Evolutionary conservation across 2,113 vertebrate species (phyloP), one percentile per base, ranked within the genome.

Genomic region (Dolichallabes microphthalmus): DNA sequence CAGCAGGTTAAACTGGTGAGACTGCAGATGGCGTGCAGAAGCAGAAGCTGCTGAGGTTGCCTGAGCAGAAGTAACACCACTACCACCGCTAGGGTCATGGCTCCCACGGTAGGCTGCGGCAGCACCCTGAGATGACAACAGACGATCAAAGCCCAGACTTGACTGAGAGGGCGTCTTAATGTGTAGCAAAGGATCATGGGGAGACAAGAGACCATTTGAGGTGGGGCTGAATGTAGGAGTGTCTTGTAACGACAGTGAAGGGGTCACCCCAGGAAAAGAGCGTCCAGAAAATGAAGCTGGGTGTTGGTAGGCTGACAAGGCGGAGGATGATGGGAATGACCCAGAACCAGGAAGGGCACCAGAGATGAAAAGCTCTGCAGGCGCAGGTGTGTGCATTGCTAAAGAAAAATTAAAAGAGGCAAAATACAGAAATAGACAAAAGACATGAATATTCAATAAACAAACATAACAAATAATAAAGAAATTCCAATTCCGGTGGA

Each of bases 341-440:
- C 96, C 97, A 77, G 97, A 97, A 85, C 95, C 97, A 1, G 97
- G 97, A 39, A 98, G 93, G 11, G 97, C 96, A 0, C 97, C 96
- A 17, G 97, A 98, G 92, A 98, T 98, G 94, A 98, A 98, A 3
- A 98, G 95, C 57, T 98, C 97, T 87, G 97, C 96, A 14, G 97
- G 97, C 69, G 96, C 97, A 57, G 97, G 96, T 12, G 97, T 97
- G 92, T 98, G 97, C 97, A 98, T 98, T 88, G 97, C 97, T 98
- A 92, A 90, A 86, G 86, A 89, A 39, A 80, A 87, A 81, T 71
- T 2, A 84, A 32, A 88, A 35, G 9, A 81, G 53, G 85, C 57
- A 83, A 66, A 73, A 85, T 66, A 81, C 12, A 78, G 52, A 69
- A 20, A 83, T 17, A 79, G 17, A 57, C 53, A 20, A 60, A 20